Conservation (phyloP, 1,140 invertebrate species). For the Euwallacea fornicatus region DNA sequence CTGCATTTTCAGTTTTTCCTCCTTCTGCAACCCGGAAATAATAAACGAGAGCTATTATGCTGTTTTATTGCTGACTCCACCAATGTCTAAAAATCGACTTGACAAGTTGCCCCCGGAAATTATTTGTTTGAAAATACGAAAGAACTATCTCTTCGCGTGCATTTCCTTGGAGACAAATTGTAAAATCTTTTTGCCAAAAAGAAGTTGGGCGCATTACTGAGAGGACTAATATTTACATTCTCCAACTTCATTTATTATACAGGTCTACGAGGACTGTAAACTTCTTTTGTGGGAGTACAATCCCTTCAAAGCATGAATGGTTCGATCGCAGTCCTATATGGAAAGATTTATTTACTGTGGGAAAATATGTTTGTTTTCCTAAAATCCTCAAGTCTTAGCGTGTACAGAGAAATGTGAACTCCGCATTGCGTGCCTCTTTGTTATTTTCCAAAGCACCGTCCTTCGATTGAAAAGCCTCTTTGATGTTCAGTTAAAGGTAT, state of each 20-base stretch:
- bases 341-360: constrained; percentile 37
- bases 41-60: background rate
- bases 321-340: constrained; percentile 26
- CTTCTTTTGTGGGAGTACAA: constrained; percentile 22
- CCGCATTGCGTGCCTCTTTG: constrained; percentile 20
- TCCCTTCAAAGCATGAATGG: constrained; percentile 20
- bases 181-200: constrained; percentile 3
- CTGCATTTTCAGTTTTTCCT: too few relatives aligned
- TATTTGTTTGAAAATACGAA: background rate
- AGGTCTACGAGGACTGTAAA: background rate
- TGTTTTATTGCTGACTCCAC: constrained; percentile 7
- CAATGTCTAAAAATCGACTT: constrained; percentile 5
- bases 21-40: too few relatives aligned
- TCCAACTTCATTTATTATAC: constrained; percentile 15
- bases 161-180: constrained; percentile 3
- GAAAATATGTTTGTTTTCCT: constrained; percentile 38
- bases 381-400: constrained; percentile 25
- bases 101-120: constrained; percentile 2
- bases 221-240: constrained; percentile 27
- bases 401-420: constrained; percentile 27
- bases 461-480: constrained; percentile 29
- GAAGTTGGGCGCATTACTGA: background rate
- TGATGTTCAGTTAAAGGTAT: constrained; percentile 32
- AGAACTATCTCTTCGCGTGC: background rate
- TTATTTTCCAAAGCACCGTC: constrained; percentile 23